Percentiles rank a stretch among this genome's conserved stretches.
Conservation (phyloP, 2,888 invertebrate genomes). For the Sepioteuthis lessoniana region DNA sequence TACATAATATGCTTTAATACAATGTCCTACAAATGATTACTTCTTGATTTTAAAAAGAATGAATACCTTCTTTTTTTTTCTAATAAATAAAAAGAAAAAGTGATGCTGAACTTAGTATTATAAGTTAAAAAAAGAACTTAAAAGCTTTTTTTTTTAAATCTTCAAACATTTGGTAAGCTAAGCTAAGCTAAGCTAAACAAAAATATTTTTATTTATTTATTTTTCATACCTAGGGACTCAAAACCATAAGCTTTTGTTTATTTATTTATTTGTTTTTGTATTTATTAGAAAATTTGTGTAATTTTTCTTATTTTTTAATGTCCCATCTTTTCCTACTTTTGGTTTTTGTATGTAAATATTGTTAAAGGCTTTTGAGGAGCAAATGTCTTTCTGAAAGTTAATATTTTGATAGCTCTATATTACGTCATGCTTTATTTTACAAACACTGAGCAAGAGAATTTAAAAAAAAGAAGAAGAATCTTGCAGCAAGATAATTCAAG, state of each 20-base stretch:
- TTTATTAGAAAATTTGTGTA: too few species aligned
- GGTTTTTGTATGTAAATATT: neutral
- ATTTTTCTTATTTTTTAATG: too few species aligned
- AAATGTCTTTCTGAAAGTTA: neutral
- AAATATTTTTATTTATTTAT: too few species aligned
- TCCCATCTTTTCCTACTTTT: neutral
- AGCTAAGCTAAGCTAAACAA: too few species aligned
- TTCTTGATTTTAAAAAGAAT: neutral
- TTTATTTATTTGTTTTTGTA: too few species aligned
- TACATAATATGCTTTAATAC: neutral
- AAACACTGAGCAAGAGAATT: neutral
- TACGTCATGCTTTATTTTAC: neutral
- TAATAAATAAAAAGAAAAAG: neutral
- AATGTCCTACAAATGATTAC: neutral
- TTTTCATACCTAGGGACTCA: too few species aligned
- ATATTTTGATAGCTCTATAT: neutral
- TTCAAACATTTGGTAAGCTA: too few species aligned
- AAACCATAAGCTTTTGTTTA: too few species aligned
- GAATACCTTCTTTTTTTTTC: neutral
- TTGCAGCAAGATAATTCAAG: neutral
- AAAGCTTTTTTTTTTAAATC: too few species aligned
- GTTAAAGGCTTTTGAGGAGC: neutral
- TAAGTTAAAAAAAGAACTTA: too few species aligned
- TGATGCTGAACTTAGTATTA: too few species aligned
- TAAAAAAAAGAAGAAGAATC: neutral